Evolutionary conservation across 2,888 invertebrate genomes (phyloP), one percentile per base, ranked within the genome.

Genomic region (Ceriagrion tenellum): DNA sequence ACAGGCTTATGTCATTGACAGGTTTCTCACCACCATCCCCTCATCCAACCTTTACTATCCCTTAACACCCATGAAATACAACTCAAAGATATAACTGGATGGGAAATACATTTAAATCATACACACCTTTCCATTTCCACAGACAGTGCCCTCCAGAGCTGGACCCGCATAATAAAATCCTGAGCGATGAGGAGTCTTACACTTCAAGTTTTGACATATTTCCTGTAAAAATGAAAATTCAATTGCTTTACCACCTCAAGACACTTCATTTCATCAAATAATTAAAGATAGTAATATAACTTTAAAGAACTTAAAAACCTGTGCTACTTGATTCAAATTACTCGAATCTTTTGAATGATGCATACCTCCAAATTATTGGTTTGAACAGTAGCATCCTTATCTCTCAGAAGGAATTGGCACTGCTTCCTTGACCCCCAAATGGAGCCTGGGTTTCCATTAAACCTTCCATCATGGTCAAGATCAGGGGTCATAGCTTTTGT

Each of bases 131-230:
- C 93, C 93, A 26, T 55, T 90, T 55, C 98, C 98, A 96, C 98
- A 99, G 40, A 97, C 97, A 0, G 98, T 98, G 90, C 98, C 98
- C 95, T 98, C 98, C 59, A 99, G 97, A n/a, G 98, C 98, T 0
- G 98, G 98, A 0, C 98, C 98, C 0, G 98, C 98, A 96, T 98
- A 98, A 96, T 98, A 98, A 97, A 97, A 98, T 23, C 98, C 98
- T 95, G 98, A 97, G 95, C 98, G 97, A 96, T 98, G 98, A 63
- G 98, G 98, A 35, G 98, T 98, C 96, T 98, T 97, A 96, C 98
- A 98, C 96, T 98, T 97, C 95, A 98, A 97, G 96, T 98, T 98
- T 95, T 97, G 97, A 96, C 98, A 98, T 95, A 98, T 97, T 59
- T 97, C 96, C 96, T 97, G 95, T 4, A 96, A 96, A 47, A 88